These are phyloP conservation scores for Calcarius lapponicus DNA, from an alignment of 2,797 vertebrate genomes.

Conservation along the genomic window DNA sequence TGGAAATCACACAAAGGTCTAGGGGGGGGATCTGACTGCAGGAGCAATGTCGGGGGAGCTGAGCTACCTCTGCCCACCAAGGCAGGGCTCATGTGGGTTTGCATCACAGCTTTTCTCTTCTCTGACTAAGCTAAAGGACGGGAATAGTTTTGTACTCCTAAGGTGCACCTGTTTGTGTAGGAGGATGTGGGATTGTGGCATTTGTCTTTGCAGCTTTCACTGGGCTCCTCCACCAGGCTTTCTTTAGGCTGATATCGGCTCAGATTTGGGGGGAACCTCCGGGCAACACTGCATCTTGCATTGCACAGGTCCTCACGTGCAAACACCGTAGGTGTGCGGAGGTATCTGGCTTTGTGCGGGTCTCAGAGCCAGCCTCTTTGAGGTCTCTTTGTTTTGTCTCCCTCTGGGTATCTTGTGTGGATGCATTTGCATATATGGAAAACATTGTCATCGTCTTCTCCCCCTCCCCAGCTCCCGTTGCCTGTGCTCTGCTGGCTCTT, in stretches of 20 bases:
- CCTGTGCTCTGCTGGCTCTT: constrained; percentile 1
- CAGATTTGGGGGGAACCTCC: background rate
- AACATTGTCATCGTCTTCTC: constrained; percentile 42
- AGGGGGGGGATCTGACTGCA: background rate
- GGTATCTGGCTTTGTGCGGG: constrained; percentile 39
- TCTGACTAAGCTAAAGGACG: constrained; percentile 50
- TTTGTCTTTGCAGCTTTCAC: constrained; percentile 48
- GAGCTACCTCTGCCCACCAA: background rate
- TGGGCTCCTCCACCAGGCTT: background rate
- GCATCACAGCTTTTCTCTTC: constrained; percentile 8
- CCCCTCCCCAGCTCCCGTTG: constrained; percentile 44
- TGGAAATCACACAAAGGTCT: background rate
- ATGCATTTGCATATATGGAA: constrained; percentile 66
- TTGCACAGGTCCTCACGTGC: background rate
- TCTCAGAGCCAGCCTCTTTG: constrained; percentile 6
- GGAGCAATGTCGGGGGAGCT: background rate
- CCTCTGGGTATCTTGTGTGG: constrained; percentile 14
- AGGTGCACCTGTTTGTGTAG: constrained; percentile 57
- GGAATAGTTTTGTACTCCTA: constrained; percentile 38
- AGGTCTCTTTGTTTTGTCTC: constrained; percentile 63
- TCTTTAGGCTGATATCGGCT: background rate
- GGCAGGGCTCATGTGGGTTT: background rate
- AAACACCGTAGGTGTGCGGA: background rate
- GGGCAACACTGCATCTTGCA: background rate
- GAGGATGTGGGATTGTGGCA: constrained; percentile 57